These are phyloP conservation scores for Operophtera brumata DNA, from an alignment of 2,888 invertebrate genomes.

Conservation along the genomic window DNA sequence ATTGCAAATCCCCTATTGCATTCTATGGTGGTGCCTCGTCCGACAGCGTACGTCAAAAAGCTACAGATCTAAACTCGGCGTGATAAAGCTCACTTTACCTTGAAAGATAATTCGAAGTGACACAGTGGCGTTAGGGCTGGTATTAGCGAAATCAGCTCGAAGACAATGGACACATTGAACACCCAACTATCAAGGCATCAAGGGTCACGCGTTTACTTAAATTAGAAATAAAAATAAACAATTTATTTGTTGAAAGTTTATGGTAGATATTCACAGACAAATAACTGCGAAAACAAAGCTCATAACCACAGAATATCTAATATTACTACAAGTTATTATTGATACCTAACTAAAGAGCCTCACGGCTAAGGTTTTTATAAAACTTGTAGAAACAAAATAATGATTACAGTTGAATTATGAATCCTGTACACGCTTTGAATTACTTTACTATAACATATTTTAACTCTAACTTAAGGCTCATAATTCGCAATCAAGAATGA, in stretches of 20 bases:
- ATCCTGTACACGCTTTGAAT: too few relatives aligned
- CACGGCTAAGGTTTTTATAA: too few relatives aligned
- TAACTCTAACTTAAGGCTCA: background rate
- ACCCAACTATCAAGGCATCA: slow-evolving; percentile 1
- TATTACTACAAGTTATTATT: too few relatives aligned
- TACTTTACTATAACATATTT: background rate
- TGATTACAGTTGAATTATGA: background rate
- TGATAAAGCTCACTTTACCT: background rate
- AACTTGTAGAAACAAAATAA: background rate
- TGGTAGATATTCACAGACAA: too few relatives aligned
- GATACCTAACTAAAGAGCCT: too few relatives aligned
- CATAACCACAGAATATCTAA: too few relatives aligned
- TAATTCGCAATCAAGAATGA: slow-evolving; percentile 17
- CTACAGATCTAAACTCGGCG: background rate
- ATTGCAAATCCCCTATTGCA: too few relatives aligned
- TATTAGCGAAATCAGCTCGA: background rate
- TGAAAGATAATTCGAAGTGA: slow-evolving; percentile 2
- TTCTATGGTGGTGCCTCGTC: too few relatives aligned
- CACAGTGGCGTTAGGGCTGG: slow-evolving; percentile 3
- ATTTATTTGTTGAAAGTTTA: too few relatives aligned
- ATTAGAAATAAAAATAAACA: background rate
- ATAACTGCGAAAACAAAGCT: too few relatives aligned
- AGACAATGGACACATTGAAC: slow-evolving; percentile 5
- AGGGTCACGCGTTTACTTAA: background rate
- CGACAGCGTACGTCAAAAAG: too few relatives aligned